Base-by-base conservation (phyloP, 2,888 invertebrate species). In the Orthosia cruda region DNA sequence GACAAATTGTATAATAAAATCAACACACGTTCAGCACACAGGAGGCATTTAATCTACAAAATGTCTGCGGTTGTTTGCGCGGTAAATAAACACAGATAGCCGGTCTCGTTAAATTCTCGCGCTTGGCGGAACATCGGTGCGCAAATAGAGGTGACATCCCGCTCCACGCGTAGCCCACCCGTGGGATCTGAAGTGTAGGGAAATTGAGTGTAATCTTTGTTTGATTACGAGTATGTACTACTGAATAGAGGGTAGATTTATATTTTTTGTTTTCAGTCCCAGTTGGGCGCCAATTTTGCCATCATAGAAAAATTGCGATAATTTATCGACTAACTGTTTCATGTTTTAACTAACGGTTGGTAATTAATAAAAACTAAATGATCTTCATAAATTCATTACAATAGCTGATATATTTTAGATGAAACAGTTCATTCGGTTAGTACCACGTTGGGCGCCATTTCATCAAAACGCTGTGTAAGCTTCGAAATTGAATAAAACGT, bases 81-180 rank as follows among this genome's bases (percentile, higher is more conserved):
- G 65, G 83, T 59, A 84, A 87, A 87, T 89, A 91, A 90, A 92
- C 89, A 92, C 86, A 87, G 82, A 87, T 87, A 85, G 76, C 84
- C 83, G 70, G 80, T 89, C 94, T 94, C 93, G 94, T 94, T 94
- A 94, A 94, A 94, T 89, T 91, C 87, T 89, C 92, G 91, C 94
- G 94, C 92, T 93, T 84, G 76, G 81, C 75, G 79, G 85, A 85
- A 86, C 86, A 83, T 83, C 67, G 73, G 73, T 75, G 45, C 20
- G 85, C 81, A 88, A 89, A 89, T 63, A 88, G 81, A 72, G 84
- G 89, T 85, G 89, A 88, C 89, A 89, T 83, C 85, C 84, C 85
- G 74, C 74, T 85, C 69, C 72, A 81, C 68, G 20, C 77, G 64
- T 78, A 75, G 68, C 68, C 76, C 86, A 77, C 83, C 79, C 83